These are phyloP conservation scores for Larimichthys polyactis DNA, from an alignment of 2,113 vertebrate genomes.

Conservation along the genomic window DNA sequence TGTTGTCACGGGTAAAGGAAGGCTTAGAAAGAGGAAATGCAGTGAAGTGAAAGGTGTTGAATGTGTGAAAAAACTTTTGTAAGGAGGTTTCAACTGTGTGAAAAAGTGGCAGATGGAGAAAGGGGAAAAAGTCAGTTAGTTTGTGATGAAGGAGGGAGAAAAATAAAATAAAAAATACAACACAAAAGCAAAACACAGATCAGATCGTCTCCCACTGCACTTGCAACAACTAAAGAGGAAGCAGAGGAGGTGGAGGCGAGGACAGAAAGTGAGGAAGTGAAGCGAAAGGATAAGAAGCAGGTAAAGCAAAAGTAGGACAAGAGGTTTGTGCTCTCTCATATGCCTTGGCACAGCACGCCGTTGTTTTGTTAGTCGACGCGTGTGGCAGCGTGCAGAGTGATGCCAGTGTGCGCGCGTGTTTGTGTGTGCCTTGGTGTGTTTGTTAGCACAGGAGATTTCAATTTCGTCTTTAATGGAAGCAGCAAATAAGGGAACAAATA, in stretches of 20 bases:
- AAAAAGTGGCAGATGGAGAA: conserved; percentile 44
- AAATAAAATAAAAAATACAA: conserved; percentile 32
- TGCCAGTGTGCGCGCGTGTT: not conserved
- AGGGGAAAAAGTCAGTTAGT: conserved; percentile 38
- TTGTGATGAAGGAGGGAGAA: conserved; percentile 43
- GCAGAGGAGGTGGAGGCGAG: conserved; percentile 38
- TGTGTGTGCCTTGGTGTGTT: not conserved
- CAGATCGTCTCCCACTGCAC: conserved; percentile 23
- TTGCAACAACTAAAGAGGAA: conserved; percentile 45
- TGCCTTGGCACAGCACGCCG: conserved; percentile 41
- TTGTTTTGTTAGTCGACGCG: conserved; percentile 58
- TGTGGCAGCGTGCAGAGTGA: conserved; percentile 21
- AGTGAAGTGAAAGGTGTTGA: conserved; percentile 31
- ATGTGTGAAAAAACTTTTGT: conserved; percentile 21
- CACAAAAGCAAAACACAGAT: conserved; percentile 45
- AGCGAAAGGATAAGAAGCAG: conserved; percentile 58
- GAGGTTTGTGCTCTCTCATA: conserved; percentile 76
- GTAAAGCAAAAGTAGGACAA: conserved; percentile 75
- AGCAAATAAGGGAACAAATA: conserved; percentile 73
- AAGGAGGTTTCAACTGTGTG: conserved; percentile 28
- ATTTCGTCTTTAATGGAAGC: conserved; percentile 82
- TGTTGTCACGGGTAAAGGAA: conserved; percentile 18
- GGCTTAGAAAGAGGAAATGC: conserved; percentile 1
- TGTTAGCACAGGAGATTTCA: conserved; percentile 70
- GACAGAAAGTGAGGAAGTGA: conserved; percentile 28